Percentiles rank a stretch among this genome's conserved stretches.
phyloP scores from a whole-genome alignment of 2,113 vertebrate species.

The Stomatorhinus ivindoensis region DNA sequence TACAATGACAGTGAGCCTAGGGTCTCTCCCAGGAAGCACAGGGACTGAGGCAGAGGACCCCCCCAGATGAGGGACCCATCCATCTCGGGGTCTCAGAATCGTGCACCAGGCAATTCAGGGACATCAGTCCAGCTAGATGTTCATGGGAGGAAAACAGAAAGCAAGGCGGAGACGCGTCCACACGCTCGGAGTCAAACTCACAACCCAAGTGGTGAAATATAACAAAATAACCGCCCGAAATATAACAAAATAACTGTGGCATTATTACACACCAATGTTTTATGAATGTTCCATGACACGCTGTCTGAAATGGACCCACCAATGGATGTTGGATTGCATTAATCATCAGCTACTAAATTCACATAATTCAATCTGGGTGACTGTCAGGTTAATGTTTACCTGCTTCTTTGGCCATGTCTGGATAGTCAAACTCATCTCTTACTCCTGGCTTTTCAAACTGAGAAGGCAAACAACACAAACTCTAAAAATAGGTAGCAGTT shows the following conservation, averaged over 20 bases:
- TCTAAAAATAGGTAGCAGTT: not conserved
- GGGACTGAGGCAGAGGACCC: not conserved
- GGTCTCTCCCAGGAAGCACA: not conserved
- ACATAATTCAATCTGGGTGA: not conserved
- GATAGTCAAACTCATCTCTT: conserved; percentile 66
- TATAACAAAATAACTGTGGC: not conserved
- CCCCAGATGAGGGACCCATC: not conserved
- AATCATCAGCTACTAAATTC: too few species aligned
- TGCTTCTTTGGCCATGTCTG: conserved; percentile 90
- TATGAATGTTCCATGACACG: not conserved
- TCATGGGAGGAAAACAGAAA: not conserved
- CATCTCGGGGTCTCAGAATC: not conserved
- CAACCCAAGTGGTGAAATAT: not conserved
- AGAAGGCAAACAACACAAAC: conserved; percentile 24
- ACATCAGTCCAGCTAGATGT: not conserved
- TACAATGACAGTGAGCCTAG: not conserved
- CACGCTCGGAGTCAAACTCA: not conserved
- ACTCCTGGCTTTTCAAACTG: conserved; percentile 79
- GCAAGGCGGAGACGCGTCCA: not conserved
- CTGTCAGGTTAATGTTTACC: conserved; percentile 54
- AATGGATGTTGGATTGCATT: not conserved
- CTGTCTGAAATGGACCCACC: not conserved
- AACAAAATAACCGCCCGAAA: not conserved
- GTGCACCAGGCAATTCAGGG: not conserved
- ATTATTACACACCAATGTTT: not conserved